Percentiles rank a stretch among this genome's conserved stretches.
These are phyloP conservation scores for Aproaerema taeniolella DNA, from an alignment of 2,888 invertebrate species.

Conservation along the genomic window DNA sequence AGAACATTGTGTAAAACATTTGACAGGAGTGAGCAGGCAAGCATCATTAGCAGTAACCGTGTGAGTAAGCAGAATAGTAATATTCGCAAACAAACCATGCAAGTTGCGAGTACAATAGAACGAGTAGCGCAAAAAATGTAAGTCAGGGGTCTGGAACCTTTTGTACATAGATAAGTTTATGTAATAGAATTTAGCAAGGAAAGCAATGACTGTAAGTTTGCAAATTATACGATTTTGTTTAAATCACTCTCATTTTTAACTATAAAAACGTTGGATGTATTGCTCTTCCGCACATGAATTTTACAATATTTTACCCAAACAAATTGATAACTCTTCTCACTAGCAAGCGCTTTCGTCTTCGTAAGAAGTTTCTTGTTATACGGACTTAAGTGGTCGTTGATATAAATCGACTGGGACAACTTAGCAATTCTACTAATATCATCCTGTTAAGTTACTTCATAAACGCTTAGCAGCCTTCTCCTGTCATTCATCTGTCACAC, in stretches of 20 bases:
- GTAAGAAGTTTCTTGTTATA: not conserved
- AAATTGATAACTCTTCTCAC: not conserved
- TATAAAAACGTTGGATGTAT: not conserved
- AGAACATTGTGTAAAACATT: not conserved
- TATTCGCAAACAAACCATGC: not conserved
- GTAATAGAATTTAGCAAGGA: not conserved
- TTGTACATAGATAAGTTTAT: not conserved
- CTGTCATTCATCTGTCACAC: too few species aligned
- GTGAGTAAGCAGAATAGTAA: not conserved
- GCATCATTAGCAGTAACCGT: not conserved
- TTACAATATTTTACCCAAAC: not conserved
- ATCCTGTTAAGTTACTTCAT: too few species aligned
- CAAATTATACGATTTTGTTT: not conserved
- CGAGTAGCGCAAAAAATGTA: not conserved
- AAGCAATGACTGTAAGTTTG: not conserved
- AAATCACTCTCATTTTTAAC: not conserved
- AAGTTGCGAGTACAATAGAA: not conserved
- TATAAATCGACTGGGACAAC: not conserved
- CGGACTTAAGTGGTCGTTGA: not conserved
- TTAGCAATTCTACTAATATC: too few species aligned
- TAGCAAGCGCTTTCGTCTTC: not conserved
- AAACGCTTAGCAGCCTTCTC: too few species aligned
- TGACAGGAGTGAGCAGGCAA: not conserved
- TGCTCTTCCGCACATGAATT: not conserved
- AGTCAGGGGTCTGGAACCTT: not conserved